Evolutionary conservation across 2,888 invertebrate genomes (phyloP), one percentile per base, ranked within the genome.

Genomic region (Acronicta alni): DNA sequence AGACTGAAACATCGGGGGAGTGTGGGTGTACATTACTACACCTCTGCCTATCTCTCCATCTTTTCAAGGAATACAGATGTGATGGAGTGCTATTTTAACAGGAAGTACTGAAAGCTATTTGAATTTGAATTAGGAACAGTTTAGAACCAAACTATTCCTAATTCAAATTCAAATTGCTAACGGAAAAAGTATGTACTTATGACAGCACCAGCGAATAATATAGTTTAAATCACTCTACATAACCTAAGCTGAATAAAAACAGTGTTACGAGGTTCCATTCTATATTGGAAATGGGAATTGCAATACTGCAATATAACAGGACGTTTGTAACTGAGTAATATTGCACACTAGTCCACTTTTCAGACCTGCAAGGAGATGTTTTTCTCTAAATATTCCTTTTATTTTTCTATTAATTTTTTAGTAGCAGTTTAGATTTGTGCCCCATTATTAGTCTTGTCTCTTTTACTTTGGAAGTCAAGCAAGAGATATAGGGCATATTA

Each of bases 231-330:
- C 17, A 16, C 30, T 62, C 23, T 10, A 32, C 15, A 55, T 14
- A 49, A 54, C 16, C 41, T 20, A 42, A 71, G 44, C 23, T 26
- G 10, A 45, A 17, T 41, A 37, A 48, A 64, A 30, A 49, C 35
- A 17, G 15, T 45, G 52, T 53, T 26, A 65, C 57, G 46, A 53
- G 57, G 46, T 53, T 57, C 72, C 47, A 66, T 66, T 72, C 45
- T 42, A 38, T 39, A 49, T 57, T 53, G 72, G 42, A 66, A 42
- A 56, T 52, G 47, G 58, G 41, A 53, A 67, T 66, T 71, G 57
- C 58, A 57, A 66, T 46, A 66, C 58, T 72, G 67, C 30, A 57
- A 51, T 41, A 56, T 51, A 14, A n/a, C 49, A 43, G 37, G 39
- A 54, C 35, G 43, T 18, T n/a, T 39, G 41, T 3, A 55, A 56